Conservation (phyloP, 2,888 invertebrate genomes). For the Drosophila borealis region DNA sequence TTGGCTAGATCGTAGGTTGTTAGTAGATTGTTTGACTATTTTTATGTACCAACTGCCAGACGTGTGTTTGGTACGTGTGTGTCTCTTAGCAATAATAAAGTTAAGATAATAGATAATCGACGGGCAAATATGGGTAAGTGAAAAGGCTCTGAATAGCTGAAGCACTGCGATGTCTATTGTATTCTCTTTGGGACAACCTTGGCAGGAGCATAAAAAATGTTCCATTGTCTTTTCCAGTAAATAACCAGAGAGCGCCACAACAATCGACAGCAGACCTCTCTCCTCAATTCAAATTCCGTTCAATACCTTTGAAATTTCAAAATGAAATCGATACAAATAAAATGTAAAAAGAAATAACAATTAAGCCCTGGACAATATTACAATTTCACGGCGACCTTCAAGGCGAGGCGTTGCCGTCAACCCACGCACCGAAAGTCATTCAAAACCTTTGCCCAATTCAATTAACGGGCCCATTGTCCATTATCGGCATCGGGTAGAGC, state of each 20-base stretch:
- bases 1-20: constrained; percentile 68
- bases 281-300: constrained; percentile 8
- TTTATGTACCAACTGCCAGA: constrained; percentile 60
- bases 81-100: constrained; percentile 55
- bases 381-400: constrained; percentile 62
- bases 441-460: constrained; percentile 53
- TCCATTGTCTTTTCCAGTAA: constrained; percentile 29
- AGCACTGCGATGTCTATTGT: neutral
- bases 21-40: constrained; percentile 75
- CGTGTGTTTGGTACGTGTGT: constrained; percentile 28
- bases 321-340: constrained; percentile 48
- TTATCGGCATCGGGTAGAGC: constrained; percentile 16
- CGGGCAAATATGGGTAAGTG: neutral
- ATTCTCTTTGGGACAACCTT: constrained; percentile 35
- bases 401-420: constrained; percentile 13
- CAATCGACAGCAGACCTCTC: constrained; percentile 5
- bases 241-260: constrained; percentile 9
- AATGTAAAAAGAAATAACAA: constrained; percentile 28
- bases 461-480: constrained; percentile 65
- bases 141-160: neutral
- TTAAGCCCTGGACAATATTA: constrained; percentile 49
- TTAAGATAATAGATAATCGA: constrained; percentile 55
- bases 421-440: constrained; percentile 69
- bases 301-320: constrained; percentile 39
- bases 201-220: constrained; percentile 35